Percentiles rank a stretch among this genome's conserved stretches.
phyloP scores from a whole-genome alignment of 2,113 vertebrate species.

The Propithecus coquereli region DNA sequence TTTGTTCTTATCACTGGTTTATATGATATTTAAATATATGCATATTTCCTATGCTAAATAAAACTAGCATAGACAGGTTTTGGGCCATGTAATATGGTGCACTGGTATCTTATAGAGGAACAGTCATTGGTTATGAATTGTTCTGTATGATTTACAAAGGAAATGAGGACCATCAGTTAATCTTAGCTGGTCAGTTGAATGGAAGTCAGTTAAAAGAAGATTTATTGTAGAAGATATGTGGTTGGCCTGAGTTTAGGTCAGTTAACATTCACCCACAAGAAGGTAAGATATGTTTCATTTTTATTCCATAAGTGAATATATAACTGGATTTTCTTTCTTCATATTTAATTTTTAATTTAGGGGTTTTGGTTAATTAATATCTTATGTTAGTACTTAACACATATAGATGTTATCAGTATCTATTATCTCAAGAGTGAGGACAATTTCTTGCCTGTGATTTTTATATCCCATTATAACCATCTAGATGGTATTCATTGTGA shows the following conservation, averaged over 20 bases:
- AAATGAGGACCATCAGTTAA: not conserved
- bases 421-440: not conserved
- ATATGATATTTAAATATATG: not conserved
- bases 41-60: not conserved
- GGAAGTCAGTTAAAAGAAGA: not conserved
- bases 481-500: not conserved
- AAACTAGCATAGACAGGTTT: not conserved
- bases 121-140: not conserved
- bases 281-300: not conserved
- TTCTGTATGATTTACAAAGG: not conserved
- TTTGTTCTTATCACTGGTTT: not conserved
- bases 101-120: not conserved
- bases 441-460: constrained; percentile 9
- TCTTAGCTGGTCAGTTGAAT: not conserved
- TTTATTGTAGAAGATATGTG: not conserved
- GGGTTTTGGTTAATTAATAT: not conserved
- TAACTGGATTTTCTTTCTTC: not conserved
- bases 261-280: not conserved
- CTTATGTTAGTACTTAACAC: not conserved
- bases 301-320: not conserved
- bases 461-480: not conserved
- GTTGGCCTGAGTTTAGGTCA: not conserved
- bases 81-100: not conserved
- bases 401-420: not conserved
- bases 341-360: constrained; percentile 21